Conservation (phyloP, 2,113 vertebrate genomes). For the Rostratula benghalensis region DNA sequence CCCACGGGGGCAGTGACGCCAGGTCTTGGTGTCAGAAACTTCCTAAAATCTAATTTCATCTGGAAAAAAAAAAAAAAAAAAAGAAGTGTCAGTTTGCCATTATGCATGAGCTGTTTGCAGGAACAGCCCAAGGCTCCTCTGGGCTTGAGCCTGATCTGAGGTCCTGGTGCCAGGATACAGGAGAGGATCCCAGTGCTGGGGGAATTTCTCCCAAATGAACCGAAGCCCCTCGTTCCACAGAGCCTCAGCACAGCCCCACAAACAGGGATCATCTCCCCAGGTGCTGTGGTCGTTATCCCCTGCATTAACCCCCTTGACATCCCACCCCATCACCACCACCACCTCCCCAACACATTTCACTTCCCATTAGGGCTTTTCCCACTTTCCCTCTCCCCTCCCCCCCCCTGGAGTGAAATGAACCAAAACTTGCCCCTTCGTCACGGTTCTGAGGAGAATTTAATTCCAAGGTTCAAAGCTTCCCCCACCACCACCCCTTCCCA, state of each 20-base stretch:
- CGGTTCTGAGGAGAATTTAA: constrained; percentile 64
- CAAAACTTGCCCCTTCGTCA: constrained; percentile 55
- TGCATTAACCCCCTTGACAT: constrained; percentile 23
- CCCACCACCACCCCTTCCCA: constrained; percentile 57
- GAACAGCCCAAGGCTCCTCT: neutral
- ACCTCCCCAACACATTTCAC: neutral
- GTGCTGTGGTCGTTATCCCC: neutral
- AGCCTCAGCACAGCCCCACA: neutral
- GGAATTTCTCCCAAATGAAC: neutral
- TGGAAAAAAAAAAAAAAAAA: neutral
- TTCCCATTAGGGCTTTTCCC: constrained; percentile 27
- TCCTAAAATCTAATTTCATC: neutral
- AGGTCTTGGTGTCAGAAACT: neutral
- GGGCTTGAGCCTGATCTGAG: neutral
- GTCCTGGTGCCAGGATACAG: neutral
- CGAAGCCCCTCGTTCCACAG: neutral
- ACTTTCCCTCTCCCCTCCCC: too few relatives aligned
- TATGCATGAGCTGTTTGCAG: neutral
- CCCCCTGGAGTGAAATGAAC: constrained; percentile 33
- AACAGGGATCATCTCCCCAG: neutral
- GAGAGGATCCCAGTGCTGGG: neutral
- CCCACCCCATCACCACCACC: neutral
- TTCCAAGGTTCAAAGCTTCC: constrained; percentile 76
- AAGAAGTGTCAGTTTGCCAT: neutral
- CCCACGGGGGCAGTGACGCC: accelerated